These are phyloP conservation scores for Knipowitschia caucasica DNA, from an alignment of 2,797 vertebrate species.

Conservation along the genomic window DNA sequence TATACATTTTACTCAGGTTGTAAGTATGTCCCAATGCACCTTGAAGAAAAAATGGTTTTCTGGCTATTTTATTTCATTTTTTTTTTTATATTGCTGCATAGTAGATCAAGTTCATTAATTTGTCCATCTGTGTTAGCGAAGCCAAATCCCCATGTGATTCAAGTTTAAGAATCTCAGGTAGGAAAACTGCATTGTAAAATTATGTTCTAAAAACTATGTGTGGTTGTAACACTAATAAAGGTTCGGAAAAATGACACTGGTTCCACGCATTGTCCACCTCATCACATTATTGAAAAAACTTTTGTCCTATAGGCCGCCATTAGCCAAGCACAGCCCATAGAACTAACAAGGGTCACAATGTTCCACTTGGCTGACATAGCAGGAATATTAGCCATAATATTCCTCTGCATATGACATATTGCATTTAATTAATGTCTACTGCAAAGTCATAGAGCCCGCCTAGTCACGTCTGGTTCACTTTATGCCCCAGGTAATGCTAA, in stretches of 20 bases:
- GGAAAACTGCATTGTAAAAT: constrained; percentile 75
- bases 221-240: constrained; percentile 78
- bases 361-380: constrained; percentile 48
- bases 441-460: constrained; percentile 29
- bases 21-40: constrained; percentile 64
- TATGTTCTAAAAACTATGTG: constrained; percentile 69
- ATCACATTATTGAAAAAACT: constrained; percentile 66
- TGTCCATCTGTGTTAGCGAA: constrained; percentile 69
- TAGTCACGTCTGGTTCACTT: constrained; percentile 30
- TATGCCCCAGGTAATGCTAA: constrained; percentile 63
- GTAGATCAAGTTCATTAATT: constrained; percentile 58
- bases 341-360: constrained; percentile 57
- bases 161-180: constrained; percentile 78
- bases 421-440: constrained; percentile 65
- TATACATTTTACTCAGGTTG: constrained; percentile 69
- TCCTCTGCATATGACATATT: constrained; percentile 54
- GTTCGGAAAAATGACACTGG: constrained; percentile 59
- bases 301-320: constrained; percentile 36
- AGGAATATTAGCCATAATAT: constrained; percentile 58
- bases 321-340: constrained; percentile 34
- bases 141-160: constrained; percentile 74
- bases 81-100: constrained; percentile 52
- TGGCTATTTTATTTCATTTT: constrained; percentile 45
- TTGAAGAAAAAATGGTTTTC: constrained; percentile 49
- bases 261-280: constrained; percentile 69